Base-by-base conservation (phyloP, 2,113 vertebrate species). In the Trematomus loennbergii region DNA sequence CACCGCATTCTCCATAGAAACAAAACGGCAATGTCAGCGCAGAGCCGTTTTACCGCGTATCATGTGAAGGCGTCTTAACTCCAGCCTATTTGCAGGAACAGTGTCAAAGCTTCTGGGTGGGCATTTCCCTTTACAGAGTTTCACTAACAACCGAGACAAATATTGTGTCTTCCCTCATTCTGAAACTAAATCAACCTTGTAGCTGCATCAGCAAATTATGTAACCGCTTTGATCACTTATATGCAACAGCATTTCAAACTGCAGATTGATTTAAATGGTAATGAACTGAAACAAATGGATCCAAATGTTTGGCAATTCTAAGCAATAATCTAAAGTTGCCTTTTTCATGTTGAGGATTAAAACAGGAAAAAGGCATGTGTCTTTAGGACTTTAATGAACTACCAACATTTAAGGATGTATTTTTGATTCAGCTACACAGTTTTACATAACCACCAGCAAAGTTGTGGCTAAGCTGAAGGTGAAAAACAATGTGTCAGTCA, bases 401-500 rank as follows among this genome's bases (percentile, higher is more conserved):
- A 3, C 11, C 9, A 18, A 63, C 48, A 29, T 49, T n/a, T n/a
- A 15, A 18, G 12, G 7, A 36, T n/a, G 48, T 60, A 33, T 17
- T 50, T 22, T 60, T 46, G 12, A 69, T 17, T 43, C 2, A 46
- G 9, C 46, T 58, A 12, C 50, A 74, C 55, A 63, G 10, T 15
- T 69, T 36, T 59, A 50, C 76, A 43, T 72, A 0, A 9, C 3
- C 33, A 45, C 12, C 16, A n/a, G 55, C 43, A 29, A 54, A 4
- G 60, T 62, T 69, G 49, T 1, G 50, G 43, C 16, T 49, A 54
- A 53, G 49, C 49, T 50, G 60, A 18, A 55, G 29, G 62, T 36
- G 36, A 36, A 70, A 70, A 71, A 84, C 82, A 84, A 71, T 75
- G 11, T 3, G 18, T 61, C 78, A 58, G 79, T 87, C 84, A 90